A percentile compares a stretch with the other conserved stretches of the same genome.
phyloP scores from a whole-genome alignment of 2,113 vertebrate genomes.

The Jaculus jaculus region DNA sequence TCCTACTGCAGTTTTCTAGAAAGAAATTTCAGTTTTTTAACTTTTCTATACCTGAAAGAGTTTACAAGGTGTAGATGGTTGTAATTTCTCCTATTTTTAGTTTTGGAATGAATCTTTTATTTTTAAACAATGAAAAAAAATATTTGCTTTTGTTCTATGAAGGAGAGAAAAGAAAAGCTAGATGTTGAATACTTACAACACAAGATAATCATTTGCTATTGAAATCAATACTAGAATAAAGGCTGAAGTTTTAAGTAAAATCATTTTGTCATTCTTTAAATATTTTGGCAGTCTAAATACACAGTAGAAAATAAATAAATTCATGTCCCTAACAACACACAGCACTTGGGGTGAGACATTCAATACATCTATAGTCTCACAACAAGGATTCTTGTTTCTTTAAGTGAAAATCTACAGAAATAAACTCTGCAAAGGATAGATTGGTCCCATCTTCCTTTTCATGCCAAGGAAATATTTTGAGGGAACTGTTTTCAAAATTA shows the following conservation, averaged over 20 bases:
- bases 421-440: slow-evolving; percentile 56
- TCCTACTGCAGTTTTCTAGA: slow-evolving; percentile 50
- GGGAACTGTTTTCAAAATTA: slow-evolving; percentile 58
- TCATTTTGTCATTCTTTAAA: slow-evolving; percentile 39
- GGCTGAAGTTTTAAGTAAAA: slow-evolving; percentile 62
- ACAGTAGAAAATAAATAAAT: not conserved
- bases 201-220: not conserved
- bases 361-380: slow-evolving; percentile 9
- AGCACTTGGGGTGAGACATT: not conserved
- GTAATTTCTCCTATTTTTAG: slow-evolving; percentile 48
- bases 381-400: not conserved
- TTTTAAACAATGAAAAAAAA: slow-evolving; percentile 29
- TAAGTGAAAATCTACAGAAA: slow-evolving; percentile 63
- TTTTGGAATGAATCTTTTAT: not conserved
- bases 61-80: slow-evolving; percentile 21
- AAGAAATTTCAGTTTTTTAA: slow-evolving; percentile 48
- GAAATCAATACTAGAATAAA: not conserved
- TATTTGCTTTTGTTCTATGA: slow-evolving; percentile 26
- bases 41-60: slow-evolving; percentile 41
- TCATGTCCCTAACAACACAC: not conserved
- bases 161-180: slow-evolving; percentile 17
- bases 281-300: slow-evolving; percentile 57
- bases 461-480: slow-evolving; percentile 52
- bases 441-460: not conserved
- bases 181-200: slow-evolving; percentile 48